These are phyloP conservation scores for Prionailurus viverrinus DNA, from an alignment of 2,113 vertebrate species.

Conservation along the genomic window DNA sequence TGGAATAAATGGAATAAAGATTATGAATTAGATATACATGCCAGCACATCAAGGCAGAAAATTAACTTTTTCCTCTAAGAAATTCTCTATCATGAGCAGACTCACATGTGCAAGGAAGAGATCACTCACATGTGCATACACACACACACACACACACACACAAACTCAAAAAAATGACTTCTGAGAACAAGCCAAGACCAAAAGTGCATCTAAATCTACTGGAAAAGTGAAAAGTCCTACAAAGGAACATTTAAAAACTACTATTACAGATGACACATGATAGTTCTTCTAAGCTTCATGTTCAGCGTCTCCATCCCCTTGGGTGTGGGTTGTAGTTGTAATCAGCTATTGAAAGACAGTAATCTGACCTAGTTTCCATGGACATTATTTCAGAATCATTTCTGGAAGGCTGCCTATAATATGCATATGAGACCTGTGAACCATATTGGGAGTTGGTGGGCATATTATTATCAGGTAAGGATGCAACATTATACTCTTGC, in stretches of 20 bases:
- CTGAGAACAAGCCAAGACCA: not conserved
- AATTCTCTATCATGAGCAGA: not conserved
- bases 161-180: not conserved
- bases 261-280: conserved; percentile 2
- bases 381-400: conserved; percentile 86
- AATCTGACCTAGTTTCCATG: conserved; percentile 87
- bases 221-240: not conserved
- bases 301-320: conserved; percentile 90
- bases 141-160: not conserved
- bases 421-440: conserved; percentile 86
- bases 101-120: not conserved
- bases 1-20: not conserved
- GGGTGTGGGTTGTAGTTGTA: conserved; percentile 90
- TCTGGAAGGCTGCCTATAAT: conserved; percentile 87
- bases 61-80: not conserved
- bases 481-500: conserved; percentile 72
- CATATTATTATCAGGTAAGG: conserved; percentile 82
- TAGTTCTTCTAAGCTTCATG: conserved; percentile 80
- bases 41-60: not conserved
- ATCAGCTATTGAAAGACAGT: conserved; percentile 82
- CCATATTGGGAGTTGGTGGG: conserved; percentile 83
- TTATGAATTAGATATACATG: not conserved
- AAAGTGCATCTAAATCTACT: conserved; percentile 10
- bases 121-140: not conserved
- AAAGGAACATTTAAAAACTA: not conserved